phyloP scores from a whole-genome alignment of 1,140 invertebrate species.

The Diabrotica undecimpunctata region DNA sequence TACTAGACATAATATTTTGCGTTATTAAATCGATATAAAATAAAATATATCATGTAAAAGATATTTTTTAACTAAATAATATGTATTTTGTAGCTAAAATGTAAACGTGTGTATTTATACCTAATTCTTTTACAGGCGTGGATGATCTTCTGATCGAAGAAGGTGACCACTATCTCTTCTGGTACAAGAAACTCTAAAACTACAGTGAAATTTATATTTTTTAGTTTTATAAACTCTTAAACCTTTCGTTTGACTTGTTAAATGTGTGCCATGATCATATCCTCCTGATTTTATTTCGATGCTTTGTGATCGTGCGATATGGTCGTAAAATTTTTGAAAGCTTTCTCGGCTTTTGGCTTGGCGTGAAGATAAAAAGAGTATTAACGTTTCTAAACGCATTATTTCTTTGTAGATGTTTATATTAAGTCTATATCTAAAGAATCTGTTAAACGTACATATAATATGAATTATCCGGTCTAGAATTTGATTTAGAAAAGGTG shows the following conservation, averaged over 20 bases:
- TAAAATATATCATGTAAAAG: no score
- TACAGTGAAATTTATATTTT: background rate
- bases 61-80: no score
- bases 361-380: background rate
- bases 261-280: slow-evolving; percentile 1
- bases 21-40: no score
- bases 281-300: background rate
- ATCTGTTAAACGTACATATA: no score
- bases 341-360: background rate
- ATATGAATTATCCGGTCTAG: no score
- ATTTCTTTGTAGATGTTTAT: no score
- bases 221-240: background rate
- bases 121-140: slow-evolving; percentile 61
- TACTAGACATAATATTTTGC: no score
- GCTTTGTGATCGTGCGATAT: background rate
- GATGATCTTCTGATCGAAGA: slow-evolving; percentile 78
- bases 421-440: no score
- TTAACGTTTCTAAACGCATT: no score
- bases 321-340: background rate
- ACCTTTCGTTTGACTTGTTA: background rate
- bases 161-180: slow-evolving; percentile 81
- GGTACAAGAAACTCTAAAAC: slow-evolving; percentile 84
- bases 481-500: no score
- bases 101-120: no score
- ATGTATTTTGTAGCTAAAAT: no score